A percentile compares a stretch with the other conserved stretches of the same genome.
Conservation (phyloP, 2,888 invertebrate genomes). For the Cheilosia grossa region DNA sequence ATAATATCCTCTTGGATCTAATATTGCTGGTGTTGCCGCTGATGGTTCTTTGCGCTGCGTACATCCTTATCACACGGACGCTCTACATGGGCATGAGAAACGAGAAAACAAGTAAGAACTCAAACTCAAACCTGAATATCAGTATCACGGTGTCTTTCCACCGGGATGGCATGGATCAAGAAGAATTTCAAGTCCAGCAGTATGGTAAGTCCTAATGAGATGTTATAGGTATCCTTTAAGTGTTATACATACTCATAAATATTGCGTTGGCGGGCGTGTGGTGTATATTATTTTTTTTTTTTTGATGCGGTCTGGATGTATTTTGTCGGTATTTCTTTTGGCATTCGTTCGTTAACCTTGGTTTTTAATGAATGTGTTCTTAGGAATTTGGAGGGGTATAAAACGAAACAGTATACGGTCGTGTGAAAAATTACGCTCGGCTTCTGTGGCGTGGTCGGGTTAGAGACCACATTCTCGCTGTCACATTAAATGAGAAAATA, state of each 20-base stretch:
- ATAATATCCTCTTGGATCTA: slow-evolving; percentile 86
- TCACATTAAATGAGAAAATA: slow-evolving; percentile 35
- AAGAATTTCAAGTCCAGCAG: slow-evolving; percentile 35
- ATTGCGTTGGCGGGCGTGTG: too few species aligned
- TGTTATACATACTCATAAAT: neutral
- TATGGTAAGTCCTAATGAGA: slow-evolving; percentile 68
- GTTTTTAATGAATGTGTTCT: slow-evolving; percentile 32
- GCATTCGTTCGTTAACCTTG: slow-evolving; percentile 21
- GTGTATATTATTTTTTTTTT: neutral
- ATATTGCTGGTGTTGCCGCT: slow-evolving; percentile 87
- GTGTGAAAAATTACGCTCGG: slow-evolving; percentile 2
- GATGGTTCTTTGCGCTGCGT: slow-evolving; percentile 86
- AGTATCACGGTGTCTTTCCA: slow-evolving; percentile 54
- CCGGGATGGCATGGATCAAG: slow-evolving; percentile 29
- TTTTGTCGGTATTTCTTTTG: slow-evolving; percentile 7
- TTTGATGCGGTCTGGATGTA: too few species aligned
- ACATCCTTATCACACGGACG: slow-evolving; percentile 84
- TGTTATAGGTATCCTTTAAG: slow-evolving; percentile 4
- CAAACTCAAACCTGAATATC: slow-evolving; percentile 47
- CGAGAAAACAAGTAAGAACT: slow-evolving; percentile 77
- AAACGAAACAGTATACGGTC: neutral
- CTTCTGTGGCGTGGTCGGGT: neutral
- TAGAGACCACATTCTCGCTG: slow-evolving; percentile 21
- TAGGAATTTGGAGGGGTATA: neutral
- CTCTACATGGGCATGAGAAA: slow-evolving; percentile 81